These are phyloP conservation scores for Diadromus collaris DNA, from an alignment of 2,888 invertebrate genomes.

Conservation along the genomic window DNA sequence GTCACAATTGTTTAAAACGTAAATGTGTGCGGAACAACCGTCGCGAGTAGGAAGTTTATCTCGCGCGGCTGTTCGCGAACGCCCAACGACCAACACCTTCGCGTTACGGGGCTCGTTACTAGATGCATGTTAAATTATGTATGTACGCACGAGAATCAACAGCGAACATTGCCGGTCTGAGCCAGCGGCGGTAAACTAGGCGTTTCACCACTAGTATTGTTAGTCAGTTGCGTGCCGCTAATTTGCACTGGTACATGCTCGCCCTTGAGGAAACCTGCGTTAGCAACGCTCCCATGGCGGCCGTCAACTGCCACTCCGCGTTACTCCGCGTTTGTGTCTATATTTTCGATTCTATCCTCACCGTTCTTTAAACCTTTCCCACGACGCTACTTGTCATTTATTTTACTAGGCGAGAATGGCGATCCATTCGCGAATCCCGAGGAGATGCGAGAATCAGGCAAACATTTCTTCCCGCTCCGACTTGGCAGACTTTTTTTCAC, in stretches of 20 bases:
- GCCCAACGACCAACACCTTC: slow-evolving; percentile 31
- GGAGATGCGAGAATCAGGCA: slow-evolving; percentile 9
- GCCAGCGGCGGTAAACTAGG: neutral
- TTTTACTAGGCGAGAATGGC: slow-evolving; percentile 3
- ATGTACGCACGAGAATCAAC: slow-evolving; percentile 38
- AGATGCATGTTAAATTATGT: slow-evolving; percentile 50
- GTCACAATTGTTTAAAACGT: slow-evolving; percentile 28
- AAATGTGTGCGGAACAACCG: neutral
- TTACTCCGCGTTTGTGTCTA: neutral
- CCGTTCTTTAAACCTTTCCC: neutral
- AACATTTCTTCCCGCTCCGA: slow-evolving; percentile 32
- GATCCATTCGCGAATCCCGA: slow-evolving; percentile 5
- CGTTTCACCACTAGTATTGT: slow-evolving; percentile 41
- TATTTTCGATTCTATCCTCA: neutral
- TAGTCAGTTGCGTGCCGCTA: slow-evolving; percentile 53
- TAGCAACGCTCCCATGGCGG: slow-evolving; percentile 27
- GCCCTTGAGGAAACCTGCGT: slow-evolving; percentile 49
- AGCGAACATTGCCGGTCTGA: neutral
- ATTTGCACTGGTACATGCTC: slow-evolving; percentile 50
- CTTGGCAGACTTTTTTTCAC: slow-evolving; percentile 38
- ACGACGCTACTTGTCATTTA: neutral
- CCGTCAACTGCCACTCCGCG: slow-evolving; percentile 49
- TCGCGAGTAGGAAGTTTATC: slow-evolving; percentile 12
- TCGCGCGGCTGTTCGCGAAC: slow-evolving; percentile 1
- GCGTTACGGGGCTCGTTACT: slow-evolving; percentile 34